Percentiles rank a stretch among this genome's conserved stretches.
phyloP scores from a whole-genome alignment of 2,888 invertebrate genomes.

The Thecophora atra region DNA sequence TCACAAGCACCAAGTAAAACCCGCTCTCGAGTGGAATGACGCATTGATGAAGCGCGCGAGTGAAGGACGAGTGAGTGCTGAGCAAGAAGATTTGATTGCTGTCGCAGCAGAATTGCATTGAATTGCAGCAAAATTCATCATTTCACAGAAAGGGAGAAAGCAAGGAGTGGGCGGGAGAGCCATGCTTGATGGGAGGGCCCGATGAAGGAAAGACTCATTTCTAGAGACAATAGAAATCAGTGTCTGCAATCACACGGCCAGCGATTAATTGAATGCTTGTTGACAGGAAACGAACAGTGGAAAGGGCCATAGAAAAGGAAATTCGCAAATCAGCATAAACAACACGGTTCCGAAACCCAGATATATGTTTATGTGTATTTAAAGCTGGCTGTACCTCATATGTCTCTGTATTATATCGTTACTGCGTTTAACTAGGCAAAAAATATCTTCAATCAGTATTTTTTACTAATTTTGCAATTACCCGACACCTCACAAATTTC shows the following conservation, averaged over 20 bases:
- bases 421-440: too few relatives aligned
- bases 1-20: background rate
- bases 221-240: constrained; percentile 14
- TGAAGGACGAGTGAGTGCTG: background rate
- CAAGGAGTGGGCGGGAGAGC: background rate
- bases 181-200: background rate
- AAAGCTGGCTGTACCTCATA: background rate
- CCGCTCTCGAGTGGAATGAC: background rate
- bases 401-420: background rate
- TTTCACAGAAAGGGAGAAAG: background rate
- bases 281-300: background rate
- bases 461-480: too few relatives aligned
- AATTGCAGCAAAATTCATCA: constrained; percentile 12
- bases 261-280: background rate
- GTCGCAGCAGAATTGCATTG: background rate
- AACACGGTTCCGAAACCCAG: background rate
- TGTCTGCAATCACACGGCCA: background rate
- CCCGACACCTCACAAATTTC: too few relatives aligned
- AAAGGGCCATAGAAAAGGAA: background rate
- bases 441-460: too few relatives aligned
- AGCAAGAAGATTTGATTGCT: background rate
- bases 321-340: constrained; percentile 22
- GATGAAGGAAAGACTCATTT: background rate
- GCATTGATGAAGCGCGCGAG: too few relatives aligned
- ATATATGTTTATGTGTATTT: background rate